Evolutionary conservation across 2,797 vertebrate genomes (phyloP).

Genomic region (Lophius americanus): DNA sequence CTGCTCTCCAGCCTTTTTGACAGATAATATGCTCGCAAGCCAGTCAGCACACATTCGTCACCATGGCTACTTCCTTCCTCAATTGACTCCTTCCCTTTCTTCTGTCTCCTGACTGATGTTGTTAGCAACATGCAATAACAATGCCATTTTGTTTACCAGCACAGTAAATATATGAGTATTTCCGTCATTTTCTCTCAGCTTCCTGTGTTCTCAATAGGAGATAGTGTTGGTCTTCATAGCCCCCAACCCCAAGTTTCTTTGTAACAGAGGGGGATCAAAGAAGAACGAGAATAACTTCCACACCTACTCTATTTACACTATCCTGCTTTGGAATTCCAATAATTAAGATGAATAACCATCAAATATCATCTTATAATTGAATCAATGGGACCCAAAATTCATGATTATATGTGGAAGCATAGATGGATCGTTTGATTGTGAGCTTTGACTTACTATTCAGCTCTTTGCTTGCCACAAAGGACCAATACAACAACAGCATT

Average conservation of each 20-base stretch:
- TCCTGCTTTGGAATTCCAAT: constrained; percentile 4
- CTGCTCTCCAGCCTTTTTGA: not conserved
- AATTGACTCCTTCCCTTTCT: constrained; percentile 33
- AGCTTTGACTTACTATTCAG: no score
- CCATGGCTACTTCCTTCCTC: constrained; percentile 49
- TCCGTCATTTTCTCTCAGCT: constrained; percentile 3
- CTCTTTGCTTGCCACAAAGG: no score
- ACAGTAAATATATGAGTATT: no score
- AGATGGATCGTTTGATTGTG: no score
- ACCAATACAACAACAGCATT: no score
- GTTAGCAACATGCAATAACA: constrained; percentile 40
- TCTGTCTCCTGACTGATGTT: constrained; percentile 19
- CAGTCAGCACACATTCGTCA: constrained; percentile 37
- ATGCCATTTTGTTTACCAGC: constrained; percentile 43
- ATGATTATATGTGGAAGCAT: no score
- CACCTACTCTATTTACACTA: constrained; percentile 57
- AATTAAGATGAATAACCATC: no score
- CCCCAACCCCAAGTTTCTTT: constrained; percentile 8
- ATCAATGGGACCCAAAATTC: no score
- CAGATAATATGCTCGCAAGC: not conserved
- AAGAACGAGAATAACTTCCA: constrained; percentile 41
- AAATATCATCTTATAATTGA: no score
- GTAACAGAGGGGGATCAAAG: constrained; percentile 5
- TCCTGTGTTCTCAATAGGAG: constrained; percentile 44
- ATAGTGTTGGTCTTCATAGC: constrained; percentile 9